These are phyloP conservation scores for Nothoprocta pentlandii DNA, from an alignment of 2,113 vertebrate species.

Conservation along the genomic window DNA sequence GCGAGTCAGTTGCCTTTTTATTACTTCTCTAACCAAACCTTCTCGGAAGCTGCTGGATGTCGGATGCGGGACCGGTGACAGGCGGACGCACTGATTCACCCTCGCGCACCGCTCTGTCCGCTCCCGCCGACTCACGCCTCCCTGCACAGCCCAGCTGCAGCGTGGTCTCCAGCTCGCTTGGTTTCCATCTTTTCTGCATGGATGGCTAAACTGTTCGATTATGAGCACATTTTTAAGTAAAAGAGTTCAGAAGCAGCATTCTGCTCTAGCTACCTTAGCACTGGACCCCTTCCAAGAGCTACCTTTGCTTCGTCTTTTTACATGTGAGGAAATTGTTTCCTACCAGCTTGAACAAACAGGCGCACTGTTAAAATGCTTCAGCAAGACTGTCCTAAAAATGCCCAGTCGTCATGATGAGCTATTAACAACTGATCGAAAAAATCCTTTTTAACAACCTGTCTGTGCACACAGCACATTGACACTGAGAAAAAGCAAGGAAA, in stretches of 20 bases:
- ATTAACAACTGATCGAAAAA: background rate
- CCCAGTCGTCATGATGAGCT: background rate
- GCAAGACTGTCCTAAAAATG: background rate
- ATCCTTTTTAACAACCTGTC: background rate
- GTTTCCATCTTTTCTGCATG: background rate
- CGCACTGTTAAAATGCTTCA: background rate
- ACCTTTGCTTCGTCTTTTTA: constrained; percentile 2
- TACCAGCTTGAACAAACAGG: constrained; percentile 5
- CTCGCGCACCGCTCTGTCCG: background rate
- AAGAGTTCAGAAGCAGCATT: background rate
- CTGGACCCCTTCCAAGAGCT: background rate
- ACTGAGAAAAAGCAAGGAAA: background rate
- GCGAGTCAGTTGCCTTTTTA: constrained; percentile 56
- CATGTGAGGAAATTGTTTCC: background rate
- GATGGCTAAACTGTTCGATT: background rate
- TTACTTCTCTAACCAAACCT: constrained; percentile 41
- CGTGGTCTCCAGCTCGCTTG: background rate
- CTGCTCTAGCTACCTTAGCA: background rate
- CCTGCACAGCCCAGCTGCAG: background rate
- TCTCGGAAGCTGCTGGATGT: constrained; percentile 9
- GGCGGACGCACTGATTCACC: constrained; percentile 27
- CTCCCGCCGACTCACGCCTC: background rate
- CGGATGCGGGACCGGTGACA: constrained; percentile 31
- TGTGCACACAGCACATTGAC: background rate
- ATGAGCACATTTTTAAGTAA: background rate